Evolutionary conservation across 1,140 invertebrate genomes (phyloP).

Genomic region (Cyclina sinensis): DNA sequence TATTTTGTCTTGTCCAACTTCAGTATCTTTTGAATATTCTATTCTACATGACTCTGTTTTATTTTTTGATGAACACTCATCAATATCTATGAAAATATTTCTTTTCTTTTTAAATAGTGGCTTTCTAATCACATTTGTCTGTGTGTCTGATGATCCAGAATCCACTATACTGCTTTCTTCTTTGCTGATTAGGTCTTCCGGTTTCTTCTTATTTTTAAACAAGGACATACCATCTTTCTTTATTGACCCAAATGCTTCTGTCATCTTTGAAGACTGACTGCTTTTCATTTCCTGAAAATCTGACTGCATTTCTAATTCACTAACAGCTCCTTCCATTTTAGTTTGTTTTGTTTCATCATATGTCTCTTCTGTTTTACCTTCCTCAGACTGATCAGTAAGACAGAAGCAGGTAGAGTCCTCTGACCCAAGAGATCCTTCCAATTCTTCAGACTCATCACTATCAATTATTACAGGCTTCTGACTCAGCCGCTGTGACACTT

Average conservation of each 20-base stretch:
- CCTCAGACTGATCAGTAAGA: neutral
- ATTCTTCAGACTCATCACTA: conserved; percentile 7
- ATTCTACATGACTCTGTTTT: neutral
- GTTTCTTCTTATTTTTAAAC: neutral
- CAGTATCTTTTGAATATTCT: neutral
- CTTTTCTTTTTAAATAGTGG: neutral
- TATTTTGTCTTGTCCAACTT: neutral
- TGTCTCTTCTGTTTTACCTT: neutral
- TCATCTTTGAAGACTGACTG: neutral
- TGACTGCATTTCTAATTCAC: neutral
- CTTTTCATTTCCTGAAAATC: neutral
- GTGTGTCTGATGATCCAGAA: neutral
- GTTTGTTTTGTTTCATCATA: neutral
- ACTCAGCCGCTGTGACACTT: neutral
- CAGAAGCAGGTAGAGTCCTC: neutral
- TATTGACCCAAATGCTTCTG: neutral
- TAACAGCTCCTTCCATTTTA: neutral
- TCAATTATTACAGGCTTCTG: neutral
- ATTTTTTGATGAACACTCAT: neutral
- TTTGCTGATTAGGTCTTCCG: neutral
- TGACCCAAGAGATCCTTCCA: conserved; percentile 37
- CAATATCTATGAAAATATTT: neutral
- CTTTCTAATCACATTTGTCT: neutral
- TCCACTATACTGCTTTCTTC: neutral
- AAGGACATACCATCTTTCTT: neutral